These are phyloP conservation scores for Pseudorasbora parva DNA, from an alignment of 2,113 vertebrate genomes.

Conservation along the genomic window DNA sequence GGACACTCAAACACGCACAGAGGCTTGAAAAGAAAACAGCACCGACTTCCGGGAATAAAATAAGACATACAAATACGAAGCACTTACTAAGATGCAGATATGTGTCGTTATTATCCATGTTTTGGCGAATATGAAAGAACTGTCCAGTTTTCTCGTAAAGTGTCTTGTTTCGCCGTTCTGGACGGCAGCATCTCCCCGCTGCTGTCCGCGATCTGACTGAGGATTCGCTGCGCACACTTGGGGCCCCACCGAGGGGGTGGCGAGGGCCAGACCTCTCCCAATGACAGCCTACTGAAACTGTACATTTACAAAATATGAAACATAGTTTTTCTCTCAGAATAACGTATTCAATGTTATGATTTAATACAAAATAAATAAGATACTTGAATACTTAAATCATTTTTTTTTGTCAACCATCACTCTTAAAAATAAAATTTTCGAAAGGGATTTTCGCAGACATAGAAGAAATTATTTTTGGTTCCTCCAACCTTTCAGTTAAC, in stretches of 20 bases:
- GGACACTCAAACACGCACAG: not conserved
- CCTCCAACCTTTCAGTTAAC: no score
- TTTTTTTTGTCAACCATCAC: not conserved
- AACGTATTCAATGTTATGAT: not conserved
- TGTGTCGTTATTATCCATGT: conserved; percentile 78
- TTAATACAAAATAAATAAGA: no score
- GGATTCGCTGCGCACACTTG: conserved; percentile 69
- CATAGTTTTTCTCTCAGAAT: not conserved
- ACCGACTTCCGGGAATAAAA: not conserved
- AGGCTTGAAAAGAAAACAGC: conserved; percentile 8
- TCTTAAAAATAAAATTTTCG: no score
- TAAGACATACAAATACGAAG: conserved; percentile 4
- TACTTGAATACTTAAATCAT: not conserved
- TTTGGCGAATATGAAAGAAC: conserved; percentile 54
- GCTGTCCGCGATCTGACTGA: conserved; percentile 71
- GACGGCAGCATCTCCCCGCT: conserved; percentile 74
- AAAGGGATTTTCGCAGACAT: no score
- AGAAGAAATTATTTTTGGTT: no score
- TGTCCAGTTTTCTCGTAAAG: conserved; percentile 59
- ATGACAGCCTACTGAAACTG: conserved; percentile 65
- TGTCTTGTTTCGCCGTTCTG: conserved; percentile 60
- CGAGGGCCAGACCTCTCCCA: conserved; percentile 72
- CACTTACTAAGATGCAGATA: conserved; percentile 81
- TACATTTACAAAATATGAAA: not conserved
- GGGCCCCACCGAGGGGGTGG: conserved; percentile 76